Base-by-base conservation (phyloP, 2,888 invertebrate species). In the Alloplasta piceator region DNA sequence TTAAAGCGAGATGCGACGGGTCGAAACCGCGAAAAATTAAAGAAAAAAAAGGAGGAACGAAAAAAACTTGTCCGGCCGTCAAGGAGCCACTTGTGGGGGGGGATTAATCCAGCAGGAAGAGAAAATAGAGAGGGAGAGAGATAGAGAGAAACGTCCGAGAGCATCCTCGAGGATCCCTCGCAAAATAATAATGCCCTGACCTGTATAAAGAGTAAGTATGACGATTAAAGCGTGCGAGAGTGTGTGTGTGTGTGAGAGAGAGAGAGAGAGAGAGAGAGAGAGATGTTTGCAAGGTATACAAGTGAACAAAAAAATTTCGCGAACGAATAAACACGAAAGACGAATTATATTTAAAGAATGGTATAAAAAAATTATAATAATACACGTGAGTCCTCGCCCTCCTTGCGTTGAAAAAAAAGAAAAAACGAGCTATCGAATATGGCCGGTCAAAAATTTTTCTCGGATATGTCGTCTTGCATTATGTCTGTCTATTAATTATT, bases 201-300 rank as follows among this genome's bases (percentile, higher is more conserved):
- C 91, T 91, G 91, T 91, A 90, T 90, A 91, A 90, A 91, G 87
- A 90, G 90, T 91, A 90, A 91, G 90, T 91, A 90, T 90, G 88
- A 70, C 78, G 66, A 84, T 70, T 67, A 71, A 71, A 60, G 56
- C 48, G 56, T 56, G 71, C 56, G 64, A 61, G 26, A 26, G 26
- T 26, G 26, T 26, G 26, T 26, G 26, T 26, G 26, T 26, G 26
- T 3, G 26, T 26, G 26, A 2, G 26, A 26, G 26, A 26, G 26
- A 26, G 26, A 26, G 26, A 26, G 72, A 16, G 72, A 72, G 72
- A 73, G 26, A 26, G 26, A 26, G 72, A 16, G 72, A 72, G 72
- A 73, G 39, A 50, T 80, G 77, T 77, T 55, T 83, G 85, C 68
- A 80, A 55, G 63, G 63, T 63, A 67, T 63, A 77, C 82, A 81